Conservation (phyloP, 2,888 invertebrate species). For the Hirtodrosophila trivittata region DNA sequence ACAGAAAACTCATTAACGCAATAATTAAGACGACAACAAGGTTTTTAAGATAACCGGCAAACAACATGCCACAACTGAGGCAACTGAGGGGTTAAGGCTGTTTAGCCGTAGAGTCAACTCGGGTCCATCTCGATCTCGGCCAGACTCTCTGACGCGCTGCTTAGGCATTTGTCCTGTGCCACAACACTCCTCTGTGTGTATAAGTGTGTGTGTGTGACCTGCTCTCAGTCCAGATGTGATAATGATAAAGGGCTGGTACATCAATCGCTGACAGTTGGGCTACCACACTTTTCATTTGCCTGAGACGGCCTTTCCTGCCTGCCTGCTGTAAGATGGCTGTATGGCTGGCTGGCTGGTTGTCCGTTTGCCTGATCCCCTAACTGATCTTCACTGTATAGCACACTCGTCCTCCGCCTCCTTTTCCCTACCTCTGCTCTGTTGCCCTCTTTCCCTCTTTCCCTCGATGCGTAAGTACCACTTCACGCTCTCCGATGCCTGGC, state of each 20-base stretch:
- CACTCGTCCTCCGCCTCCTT: slow-evolving; percentile 15
- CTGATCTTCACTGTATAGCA: slow-evolving; percentile 36
- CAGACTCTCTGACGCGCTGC: slow-evolving; percentile 77
- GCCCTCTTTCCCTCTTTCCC: not conserved
- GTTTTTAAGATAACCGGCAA: slow-evolving; percentile 78
- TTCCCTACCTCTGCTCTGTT: no score
- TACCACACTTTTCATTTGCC: slow-evolving; percentile 78
- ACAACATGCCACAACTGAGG: slow-evolving; percentile 60
- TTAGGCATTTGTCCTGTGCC: slow-evolving; percentile 77
- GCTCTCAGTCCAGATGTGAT: slow-evolving; percentile 76
- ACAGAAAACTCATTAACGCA: slow-evolving; percentile 82
- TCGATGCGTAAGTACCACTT: slow-evolving; percentile 76
- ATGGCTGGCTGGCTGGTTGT: no score
- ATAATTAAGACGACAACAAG: slow-evolving; percentile 83
- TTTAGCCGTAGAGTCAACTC: slow-evolving; percentile 2
- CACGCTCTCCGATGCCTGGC: slow-evolving; percentile 71
- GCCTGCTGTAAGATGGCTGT: slow-evolving; percentile 11
- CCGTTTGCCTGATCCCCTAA: slow-evolving; percentile 20
- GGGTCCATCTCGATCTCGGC: slow-evolving; percentile 2
- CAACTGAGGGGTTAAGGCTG: slow-evolving; percentile 7
- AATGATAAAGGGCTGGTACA: slow-evolving; percentile 80
- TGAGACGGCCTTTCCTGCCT: slow-evolving; percentile 22
- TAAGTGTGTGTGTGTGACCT: slow-evolving; percentile 48
- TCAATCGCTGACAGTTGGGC: slow-evolving; percentile 80
- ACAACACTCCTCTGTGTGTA: slow-evolving; percentile 45